These are phyloP conservation scores for Platyrinchus mystaceus DNA, from an alignment of 2,797 vertebrate species.

Conservation along the genomic window DNA sequence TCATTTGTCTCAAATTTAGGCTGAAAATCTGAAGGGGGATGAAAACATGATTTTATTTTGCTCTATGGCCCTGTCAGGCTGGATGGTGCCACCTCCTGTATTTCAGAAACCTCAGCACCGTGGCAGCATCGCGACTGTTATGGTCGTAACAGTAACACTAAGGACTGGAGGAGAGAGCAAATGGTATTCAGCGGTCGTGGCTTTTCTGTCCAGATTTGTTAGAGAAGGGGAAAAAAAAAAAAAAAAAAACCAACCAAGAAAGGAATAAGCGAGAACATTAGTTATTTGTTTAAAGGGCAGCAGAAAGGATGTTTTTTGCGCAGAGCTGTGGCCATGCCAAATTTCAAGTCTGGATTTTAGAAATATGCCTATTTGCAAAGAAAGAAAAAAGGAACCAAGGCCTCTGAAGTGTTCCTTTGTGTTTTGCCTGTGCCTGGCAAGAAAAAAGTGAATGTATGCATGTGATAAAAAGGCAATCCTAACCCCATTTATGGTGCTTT, in stretches of 20 bases:
- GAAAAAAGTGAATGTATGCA: background rate
- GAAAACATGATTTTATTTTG: background rate
- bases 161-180: background rate
- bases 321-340: conserved; percentile 39
- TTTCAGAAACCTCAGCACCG: background rate
- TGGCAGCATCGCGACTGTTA: background rate
- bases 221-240: background rate
- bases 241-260: too few relatives aligned
- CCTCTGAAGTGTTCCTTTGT: conserved; percentile 49
- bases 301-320: conserved; percentile 43
- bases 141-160: background rate
- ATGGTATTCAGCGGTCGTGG: background rate
- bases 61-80: background rate
- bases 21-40: background rate
- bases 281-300: conserved; percentile 58
- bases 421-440: background rate
- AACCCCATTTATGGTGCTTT: background rate
- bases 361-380: conserved; percentile 26
- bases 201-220: background rate
- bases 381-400: background rate
- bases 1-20: background rate
- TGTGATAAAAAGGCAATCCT: conserved; percentile 20
- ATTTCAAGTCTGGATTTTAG: conserved; percentile 54
- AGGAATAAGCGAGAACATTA: background rate
- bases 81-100: background rate